phyloP scores from a whole-genome alignment of 2,797 vertebrate genomes.

The Gymnothorax javanicus region DNA sequence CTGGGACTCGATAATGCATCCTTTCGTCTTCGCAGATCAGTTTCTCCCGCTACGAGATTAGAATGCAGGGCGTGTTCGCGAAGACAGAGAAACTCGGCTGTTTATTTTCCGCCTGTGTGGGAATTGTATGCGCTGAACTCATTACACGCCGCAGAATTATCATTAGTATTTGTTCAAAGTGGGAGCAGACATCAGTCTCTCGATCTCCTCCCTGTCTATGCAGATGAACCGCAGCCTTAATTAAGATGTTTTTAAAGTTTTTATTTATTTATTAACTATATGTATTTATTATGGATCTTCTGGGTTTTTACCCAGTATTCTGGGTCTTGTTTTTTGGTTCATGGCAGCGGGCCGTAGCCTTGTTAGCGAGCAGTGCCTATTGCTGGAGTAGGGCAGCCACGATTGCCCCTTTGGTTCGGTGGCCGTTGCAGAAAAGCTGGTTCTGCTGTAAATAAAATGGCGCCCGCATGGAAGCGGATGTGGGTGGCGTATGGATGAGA shows the following conservation, averaged over 20 bases:
- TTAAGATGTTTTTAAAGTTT: conserved; percentile 44
- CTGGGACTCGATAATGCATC: conserved; percentile 27
- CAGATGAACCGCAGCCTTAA: conserved; percentile 44
- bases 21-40: conserved; percentile 20
- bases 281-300: conserved; percentile 25
- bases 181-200: conserved; percentile 24
- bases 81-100: conserved; percentile 1
- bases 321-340: conserved; percentile 8
- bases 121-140: conserved; percentile 11
- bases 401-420: conserved; percentile 33
- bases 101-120: conserved; percentile 35
- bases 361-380: conserved; percentile 32
- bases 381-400: conserved; percentile 55
- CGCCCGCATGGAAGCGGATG: conserved; percentile 45
- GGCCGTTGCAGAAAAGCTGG: conserved; percentile 36
- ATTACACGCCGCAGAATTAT: conserved; percentile 28
- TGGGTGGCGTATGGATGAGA: conserved; percentile 16
- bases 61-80: conserved; percentile 37
- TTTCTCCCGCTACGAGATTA: conserved; percentile 32
- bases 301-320: background rate
- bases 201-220: conserved; percentile 30
- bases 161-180: conserved; percentile 41
- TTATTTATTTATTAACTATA: conserved; percentile 15
- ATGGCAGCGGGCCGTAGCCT: background rate
- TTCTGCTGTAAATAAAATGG: conserved; percentile 54